Evolutionary conservation across 2,113 vertebrate genomes (phyloP).

Genomic region (Podiceps cristatus): DNA sequence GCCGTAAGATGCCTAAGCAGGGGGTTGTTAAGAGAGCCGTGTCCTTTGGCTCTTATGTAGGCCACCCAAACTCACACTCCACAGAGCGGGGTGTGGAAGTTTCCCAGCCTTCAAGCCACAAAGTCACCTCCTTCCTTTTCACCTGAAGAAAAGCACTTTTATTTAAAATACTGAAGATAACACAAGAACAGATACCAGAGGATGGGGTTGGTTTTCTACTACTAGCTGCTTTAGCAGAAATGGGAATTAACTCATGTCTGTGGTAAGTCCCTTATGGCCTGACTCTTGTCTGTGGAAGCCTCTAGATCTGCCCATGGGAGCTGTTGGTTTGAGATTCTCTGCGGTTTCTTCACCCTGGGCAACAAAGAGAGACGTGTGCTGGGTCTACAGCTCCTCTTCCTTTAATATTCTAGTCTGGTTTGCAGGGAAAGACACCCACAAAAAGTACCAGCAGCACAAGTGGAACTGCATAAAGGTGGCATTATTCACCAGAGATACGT

Average conservation of each 20-base stretch:
- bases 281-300: not conserved
- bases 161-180: not conserved
- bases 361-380: not conserved
- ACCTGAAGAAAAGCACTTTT: not conserved
- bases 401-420: not conserved
- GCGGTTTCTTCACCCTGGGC: not conserved
- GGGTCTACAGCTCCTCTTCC: not conserved
- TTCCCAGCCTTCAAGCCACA: not conserved
- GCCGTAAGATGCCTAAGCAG: not conserved
- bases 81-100: not conserved
- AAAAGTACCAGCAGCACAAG: not conserved
- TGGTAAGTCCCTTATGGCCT: not conserved
- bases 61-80: not conserved
- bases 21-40: fast-evolving
- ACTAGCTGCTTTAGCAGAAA: not conserved
- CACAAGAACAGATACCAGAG: not conserved
- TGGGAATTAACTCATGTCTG: not conserved
- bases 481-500: not conserved
- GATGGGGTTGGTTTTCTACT: not conserved
- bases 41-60: not conserved
- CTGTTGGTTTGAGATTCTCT: not conserved
- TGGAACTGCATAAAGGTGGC: not conserved
- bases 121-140: not conserved
- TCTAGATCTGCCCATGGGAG: not conserved
- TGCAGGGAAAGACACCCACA: not conserved